phyloP scores from a whole-genome alignment of 2,113 vertebrate species.

The Elephantulus edwardii region DNA sequence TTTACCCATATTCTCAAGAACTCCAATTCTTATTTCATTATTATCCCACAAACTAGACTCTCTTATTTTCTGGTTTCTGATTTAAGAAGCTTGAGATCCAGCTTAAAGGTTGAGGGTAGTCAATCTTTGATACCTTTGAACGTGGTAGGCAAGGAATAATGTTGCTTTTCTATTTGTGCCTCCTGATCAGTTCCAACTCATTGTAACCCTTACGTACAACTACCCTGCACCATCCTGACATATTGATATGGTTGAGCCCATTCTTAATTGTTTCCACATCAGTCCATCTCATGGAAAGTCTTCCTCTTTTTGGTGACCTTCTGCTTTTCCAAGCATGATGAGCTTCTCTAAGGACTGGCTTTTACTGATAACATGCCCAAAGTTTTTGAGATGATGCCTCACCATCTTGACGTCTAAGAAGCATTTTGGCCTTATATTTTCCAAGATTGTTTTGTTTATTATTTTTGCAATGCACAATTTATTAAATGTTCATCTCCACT shows the following conservation, averaged over 20 bases:
- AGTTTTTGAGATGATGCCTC: too few species aligned
- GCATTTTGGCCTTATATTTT: neutral
- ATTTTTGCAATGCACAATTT: neutral
- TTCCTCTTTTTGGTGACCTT: neutral
- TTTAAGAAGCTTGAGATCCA: conserved; percentile 46
- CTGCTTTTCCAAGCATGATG: neutral
- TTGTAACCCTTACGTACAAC: neutral
- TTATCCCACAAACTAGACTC: neutral
- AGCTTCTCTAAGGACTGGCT: neutral
- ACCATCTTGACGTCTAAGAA: neutral
- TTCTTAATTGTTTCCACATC: neutral
- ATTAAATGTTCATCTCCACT: neutral
- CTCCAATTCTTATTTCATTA: neutral
- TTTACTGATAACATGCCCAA: neutral
- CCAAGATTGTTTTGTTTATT: neutral
- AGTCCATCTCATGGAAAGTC: neutral
- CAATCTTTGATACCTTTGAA: neutral
- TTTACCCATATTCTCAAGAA: neutral
- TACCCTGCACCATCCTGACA: neutral
- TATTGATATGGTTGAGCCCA: neutral
- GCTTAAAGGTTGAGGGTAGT: conserved; percentile 11
- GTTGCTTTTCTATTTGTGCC: neutral
- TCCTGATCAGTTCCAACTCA: neutral
- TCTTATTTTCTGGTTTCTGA: conserved; percentile 42
- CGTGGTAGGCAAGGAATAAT: neutral